These are phyloP conservation scores for Caenorhabditis angaria DNA, from an alignment of 2,888 invertebrate species.

Conservation along the genomic window DNA sequence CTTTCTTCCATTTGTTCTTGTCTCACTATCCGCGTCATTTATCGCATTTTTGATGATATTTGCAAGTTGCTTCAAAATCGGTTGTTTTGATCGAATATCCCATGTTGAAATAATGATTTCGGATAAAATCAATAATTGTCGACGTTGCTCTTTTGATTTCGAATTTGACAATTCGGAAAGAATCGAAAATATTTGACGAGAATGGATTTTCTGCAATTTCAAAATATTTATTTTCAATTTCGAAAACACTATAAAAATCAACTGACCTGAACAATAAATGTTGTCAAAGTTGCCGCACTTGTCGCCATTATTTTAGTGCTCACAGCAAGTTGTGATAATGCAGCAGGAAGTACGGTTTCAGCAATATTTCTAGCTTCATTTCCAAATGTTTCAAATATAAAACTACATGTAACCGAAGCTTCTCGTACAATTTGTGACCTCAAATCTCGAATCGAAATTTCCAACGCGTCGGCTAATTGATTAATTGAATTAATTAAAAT, in stretches of 20 bases:
- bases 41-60: conserved; percentile 29
- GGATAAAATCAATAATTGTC: conserved; percentile 19
- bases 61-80: conserved; percentile 13
- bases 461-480: conserved; percentile 27
- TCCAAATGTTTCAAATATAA: conserved; percentile 25
- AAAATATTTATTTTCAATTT: background rate
- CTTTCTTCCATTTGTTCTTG: conserved; percentile 24
- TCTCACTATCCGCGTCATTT: conserved; percentile 34
- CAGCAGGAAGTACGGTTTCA: conserved; percentile 19
- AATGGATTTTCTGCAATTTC: conserved; percentile 29
- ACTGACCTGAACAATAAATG: conserved; percentile 24
- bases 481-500: conserved; percentile 15
- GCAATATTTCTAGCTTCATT: conserved; percentile 27
- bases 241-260: background rate
- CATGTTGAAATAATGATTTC: conserved; percentile 30
- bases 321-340: conserved; percentile 26
- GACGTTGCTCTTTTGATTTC: conserved; percentile 32
- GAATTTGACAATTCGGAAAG: conserved; percentile 23
- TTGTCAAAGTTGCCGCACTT: conserved; percentile 19
- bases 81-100: conserved; percentile 23
- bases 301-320: conserved; percentile 44
- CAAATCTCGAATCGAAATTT: conserved; percentile 33
- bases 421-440: conserved; percentile 37
- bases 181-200: conserved; percentile 33
- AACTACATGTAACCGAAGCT: conserved; percentile 37